Percentiles rank a stretch among this genome's conserved stretches.
phyloP scores from a whole-genome alignment of 2,888 invertebrate genomes.

The Drosophila vallismaia region DNA sequence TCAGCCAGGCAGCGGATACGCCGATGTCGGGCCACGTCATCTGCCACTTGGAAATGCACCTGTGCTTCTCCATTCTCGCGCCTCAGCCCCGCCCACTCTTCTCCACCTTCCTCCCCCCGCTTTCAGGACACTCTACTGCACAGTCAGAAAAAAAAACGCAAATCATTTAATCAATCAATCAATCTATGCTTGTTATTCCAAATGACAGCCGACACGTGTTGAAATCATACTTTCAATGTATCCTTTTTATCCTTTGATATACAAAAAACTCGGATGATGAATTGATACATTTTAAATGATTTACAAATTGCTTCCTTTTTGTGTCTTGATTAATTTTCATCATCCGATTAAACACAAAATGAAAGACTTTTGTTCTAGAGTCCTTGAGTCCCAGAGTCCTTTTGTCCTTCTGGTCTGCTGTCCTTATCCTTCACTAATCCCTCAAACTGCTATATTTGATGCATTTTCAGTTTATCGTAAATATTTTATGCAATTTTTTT shows the following conservation, averaged over 20 bases:
- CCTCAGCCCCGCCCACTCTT: too few species aligned
- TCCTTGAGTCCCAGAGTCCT: neutral
- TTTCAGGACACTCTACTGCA: neutral
- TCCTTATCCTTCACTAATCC: neutral
- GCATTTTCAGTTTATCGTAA: neutral
- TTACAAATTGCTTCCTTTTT: neutral
- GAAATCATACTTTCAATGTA: neutral
- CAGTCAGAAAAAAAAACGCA: conserved; percentile 1
- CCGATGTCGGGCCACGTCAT: conserved; percentile 43
- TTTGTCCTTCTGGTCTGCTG: neutral
- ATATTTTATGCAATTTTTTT: neutral
- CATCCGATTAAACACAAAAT: too few species aligned
- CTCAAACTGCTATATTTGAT: neutral
- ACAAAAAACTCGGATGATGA: neutral
- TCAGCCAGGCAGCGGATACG: conserved; percentile 36
- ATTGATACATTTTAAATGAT: neutral
- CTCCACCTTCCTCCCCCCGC: neutral
- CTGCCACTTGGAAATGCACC: conserved; percentile 39
- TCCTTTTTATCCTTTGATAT: neutral
- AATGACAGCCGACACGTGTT: neutral
- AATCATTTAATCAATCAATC: conserved; percentile 4
- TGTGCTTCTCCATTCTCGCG: neutral
- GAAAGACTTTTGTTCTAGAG: neutral
- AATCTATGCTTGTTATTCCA: conserved; percentile 1
- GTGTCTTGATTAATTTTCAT: neutral